Base-by-base conservation (phyloP, 2,888 invertebrate species). In the Keiferia lycopersicella region DNA sequence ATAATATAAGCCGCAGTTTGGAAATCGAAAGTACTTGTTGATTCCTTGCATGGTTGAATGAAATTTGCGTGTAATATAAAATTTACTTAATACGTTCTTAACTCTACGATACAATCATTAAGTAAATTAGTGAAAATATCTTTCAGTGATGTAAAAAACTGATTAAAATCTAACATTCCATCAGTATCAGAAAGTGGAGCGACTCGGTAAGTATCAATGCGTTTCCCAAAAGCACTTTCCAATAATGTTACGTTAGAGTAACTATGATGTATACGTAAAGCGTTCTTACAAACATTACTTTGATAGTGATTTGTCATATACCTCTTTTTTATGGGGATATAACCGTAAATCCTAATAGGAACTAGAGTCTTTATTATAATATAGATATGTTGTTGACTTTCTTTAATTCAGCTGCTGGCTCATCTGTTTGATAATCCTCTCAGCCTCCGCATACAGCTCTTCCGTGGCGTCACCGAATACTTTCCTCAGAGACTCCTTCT, bases 41-140 rank as follows among this genome's bases (percentile, higher is more conserved):
- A 16, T 11, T 68, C 62, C 67, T 70, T 70, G 0, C 61, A 66
- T 67, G 70, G 61, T 48, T 71, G 67, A 41, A 68, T 50, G 63
- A 71, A 71, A 48, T 70, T 64, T 3, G 67, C 70, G 30, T 65
- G 57, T 61, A 70, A 66, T 57, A 69, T 64, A 62, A 72, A 69
- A 64, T 71, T 68, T 18, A 68, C 50, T 64, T 69, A 69, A 45
- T 64, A 51, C 51, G 51, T 64, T 34, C 38, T 65, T 51, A 65
- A 60, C 51, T 67, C 14, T n/a, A 53, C 53, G 51, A 68, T 48
- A 22, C 45, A 22, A 11, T 64, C 66, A 39, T 67, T 39, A 10
- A 68, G 48, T 45, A 68, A 57, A 34, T 20, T 45, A 20, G 64
- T 61, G 61, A 68, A 38, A 22, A 63, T 57, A 57, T 64, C 48